Base-by-base conservation (phyloP, 2,113 vertebrate species). In the Hiodon alosoides region DNA sequence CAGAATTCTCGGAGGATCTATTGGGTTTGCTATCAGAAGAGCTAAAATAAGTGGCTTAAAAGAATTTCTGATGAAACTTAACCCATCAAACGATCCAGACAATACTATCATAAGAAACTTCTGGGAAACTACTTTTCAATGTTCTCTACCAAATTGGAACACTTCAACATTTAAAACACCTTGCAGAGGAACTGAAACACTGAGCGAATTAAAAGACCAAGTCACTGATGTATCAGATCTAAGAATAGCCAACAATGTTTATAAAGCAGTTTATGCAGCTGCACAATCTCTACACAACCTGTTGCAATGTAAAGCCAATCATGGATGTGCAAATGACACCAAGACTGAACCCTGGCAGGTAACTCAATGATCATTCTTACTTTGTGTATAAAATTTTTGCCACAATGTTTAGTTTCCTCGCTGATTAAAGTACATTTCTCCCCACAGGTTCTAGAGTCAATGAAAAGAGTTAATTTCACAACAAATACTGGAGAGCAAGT, bases 1-100 rank as follows among this genome's bases (percentile, higher is more conserved):
- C 2, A 74, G 65, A 52, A 71, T 89, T 9, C 74, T 90, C 11
- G 84, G 82, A 73, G 91, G 90, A 0, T 31, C 31, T 31, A 31
- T 31, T 31, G 31, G 31, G 31, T 31, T 31, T 31, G 31, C 31
- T 31, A 31, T 77, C 75, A 60, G 70, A 13, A 73, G 70, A 51
- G 75, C 54, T 1, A 73, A 58, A 9, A 74, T 82, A 10, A 59
- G 67, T 0, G 81, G 81, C 2, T 69, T 84, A 52, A 57, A 52
- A 31, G 74, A 76, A 50, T 84, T 84, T 31, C 31, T 31, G 31
- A 31, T 31, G 31, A 31, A 31, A 31, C 31, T 31, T 31, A 31
- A 31, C 31, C 66, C 77, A 14, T 77, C 73, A 31, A 60, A 57
- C 51, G 55, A 55, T 8, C 72, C 75, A 16, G 46, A 71, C 3